Conservation (phyloP, 1,140 invertebrate genomes). For the Trissolcus basalis region DNA sequence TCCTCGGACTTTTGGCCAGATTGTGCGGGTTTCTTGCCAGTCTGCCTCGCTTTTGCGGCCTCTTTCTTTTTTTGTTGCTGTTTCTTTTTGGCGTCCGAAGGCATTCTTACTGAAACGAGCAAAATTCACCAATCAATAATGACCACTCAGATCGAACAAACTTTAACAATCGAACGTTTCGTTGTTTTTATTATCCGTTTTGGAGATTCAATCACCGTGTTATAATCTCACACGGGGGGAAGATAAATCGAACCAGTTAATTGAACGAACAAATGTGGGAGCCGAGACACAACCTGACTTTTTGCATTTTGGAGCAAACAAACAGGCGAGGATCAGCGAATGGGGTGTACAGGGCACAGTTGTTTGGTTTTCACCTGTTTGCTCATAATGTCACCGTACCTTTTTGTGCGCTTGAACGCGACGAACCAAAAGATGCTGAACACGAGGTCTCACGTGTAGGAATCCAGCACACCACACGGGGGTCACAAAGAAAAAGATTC, state of each 20-base stretch:
- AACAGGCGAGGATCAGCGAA: background rate
- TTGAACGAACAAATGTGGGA: background rate
- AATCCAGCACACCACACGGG: slow-evolving; percentile 19
- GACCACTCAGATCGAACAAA: background rate
- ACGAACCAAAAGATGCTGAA: slow-evolving; percentile 38
- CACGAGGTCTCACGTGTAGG: slow-evolving; percentile 56
- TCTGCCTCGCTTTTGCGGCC: slow-evolving; percentile 86
- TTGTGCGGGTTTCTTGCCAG: slow-evolving; percentile 79
- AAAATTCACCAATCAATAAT: background rate
- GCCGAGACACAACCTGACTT: background rate
- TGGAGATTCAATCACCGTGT: too few relatives aligned
- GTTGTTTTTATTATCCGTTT: too few relatives aligned
- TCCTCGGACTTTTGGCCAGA: slow-evolving; percentile 70
- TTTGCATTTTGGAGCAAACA: background rate
- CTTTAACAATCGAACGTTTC: too few relatives aligned
- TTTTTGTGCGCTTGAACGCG: slow-evolving; percentile 41
- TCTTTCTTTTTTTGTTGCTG: slow-evolving; percentile 98
- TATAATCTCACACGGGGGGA: background rate
- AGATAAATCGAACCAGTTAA: background rate
- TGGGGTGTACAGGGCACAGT: too few relatives aligned
- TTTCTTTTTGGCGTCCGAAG: slow-evolving; percentile 97
- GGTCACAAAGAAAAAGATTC: slow-evolving; percentile 23
- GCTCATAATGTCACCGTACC: slow-evolving; percentile 10
- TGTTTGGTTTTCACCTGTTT: background rate
- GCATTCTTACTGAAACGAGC: slow-evolving; percentile 80